A percentile compares a stretch with the other conserved stretches of the same genome.
phyloP scores from a whole-genome alignment of 2,113 vertebrate species.

The Callipepla californica region DNA sequence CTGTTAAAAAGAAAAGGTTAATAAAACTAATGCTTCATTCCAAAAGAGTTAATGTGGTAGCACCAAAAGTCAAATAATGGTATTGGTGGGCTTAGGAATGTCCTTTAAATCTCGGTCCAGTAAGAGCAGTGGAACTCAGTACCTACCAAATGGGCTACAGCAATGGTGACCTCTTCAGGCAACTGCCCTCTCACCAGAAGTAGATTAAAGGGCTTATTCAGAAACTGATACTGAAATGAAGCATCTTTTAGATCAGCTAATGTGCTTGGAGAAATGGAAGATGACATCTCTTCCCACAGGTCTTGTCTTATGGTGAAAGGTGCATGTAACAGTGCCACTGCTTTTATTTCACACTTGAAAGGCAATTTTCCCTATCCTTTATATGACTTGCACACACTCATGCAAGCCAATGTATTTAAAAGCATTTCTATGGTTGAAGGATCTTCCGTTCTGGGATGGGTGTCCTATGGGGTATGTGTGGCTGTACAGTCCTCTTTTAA shows the following conservation, averaged over 20 bases:
- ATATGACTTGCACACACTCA: background rate
- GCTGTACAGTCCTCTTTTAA: background rate
- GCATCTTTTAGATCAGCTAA: background rate
- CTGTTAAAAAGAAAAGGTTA: background rate
- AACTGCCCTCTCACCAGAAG: background rate
- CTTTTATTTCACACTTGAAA: background rate
- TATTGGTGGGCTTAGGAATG: background rate
- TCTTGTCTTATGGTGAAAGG: background rate
- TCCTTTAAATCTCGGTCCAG: background rate
- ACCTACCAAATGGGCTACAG: background rate
- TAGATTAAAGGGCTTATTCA: background rate
- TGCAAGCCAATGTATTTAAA: background rate
- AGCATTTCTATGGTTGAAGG: background rate
- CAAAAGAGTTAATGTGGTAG: background rate
- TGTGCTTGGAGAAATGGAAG: background rate
- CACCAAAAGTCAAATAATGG: background rate
- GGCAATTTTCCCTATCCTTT: background rate
- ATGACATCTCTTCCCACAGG: background rate
- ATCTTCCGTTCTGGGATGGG: background rate
- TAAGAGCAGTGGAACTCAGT: background rate
- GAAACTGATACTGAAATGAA: background rate
- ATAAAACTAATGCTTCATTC: background rate
- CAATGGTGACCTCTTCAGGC: conserved; percentile 66
- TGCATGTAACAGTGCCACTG: accelerated
- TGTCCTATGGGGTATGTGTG: background rate